These are phyloP conservation scores for Poecile montanus DNA, from an alignment of 2,797 vertebrate genomes.

Conservation along the genomic window DNA sequence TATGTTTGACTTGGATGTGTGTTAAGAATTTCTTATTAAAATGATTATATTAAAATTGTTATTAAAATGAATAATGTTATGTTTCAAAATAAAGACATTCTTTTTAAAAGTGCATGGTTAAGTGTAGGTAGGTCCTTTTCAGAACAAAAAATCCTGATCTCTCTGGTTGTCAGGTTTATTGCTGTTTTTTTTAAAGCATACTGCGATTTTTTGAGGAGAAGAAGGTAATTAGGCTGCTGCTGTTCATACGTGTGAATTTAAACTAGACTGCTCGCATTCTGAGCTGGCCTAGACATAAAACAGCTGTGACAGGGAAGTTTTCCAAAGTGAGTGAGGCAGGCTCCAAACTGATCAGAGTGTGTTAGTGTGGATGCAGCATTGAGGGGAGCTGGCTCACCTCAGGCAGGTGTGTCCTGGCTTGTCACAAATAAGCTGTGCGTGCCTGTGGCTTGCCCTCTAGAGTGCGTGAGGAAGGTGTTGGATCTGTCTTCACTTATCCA, in stretches of 20 bases:
- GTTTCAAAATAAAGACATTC: neutral
- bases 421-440: accelerated
- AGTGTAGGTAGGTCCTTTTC: neutral
- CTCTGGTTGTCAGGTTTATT: neutral
- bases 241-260: neutral
- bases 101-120: neutral
- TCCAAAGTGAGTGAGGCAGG: neutral
- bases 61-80: neutral
- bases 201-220: neutral
- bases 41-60: neutral
- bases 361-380: neutral
- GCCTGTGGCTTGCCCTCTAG: neutral
- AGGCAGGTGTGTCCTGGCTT: neutral
- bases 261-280: neutral
- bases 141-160: neutral
- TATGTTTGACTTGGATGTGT: neutral
- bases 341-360: neutral
- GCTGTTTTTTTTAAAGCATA: neutral
- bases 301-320: neutral
- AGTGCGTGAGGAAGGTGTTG: neutral
- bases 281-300: neutral
- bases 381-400: neutral
- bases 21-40: neutral
- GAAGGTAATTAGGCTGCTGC: neutral
- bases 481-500: neutral